phyloP scores from a whole-genome alignment of 2,888 invertebrate genomes.

The Muschampia plurimacula region DNA sequence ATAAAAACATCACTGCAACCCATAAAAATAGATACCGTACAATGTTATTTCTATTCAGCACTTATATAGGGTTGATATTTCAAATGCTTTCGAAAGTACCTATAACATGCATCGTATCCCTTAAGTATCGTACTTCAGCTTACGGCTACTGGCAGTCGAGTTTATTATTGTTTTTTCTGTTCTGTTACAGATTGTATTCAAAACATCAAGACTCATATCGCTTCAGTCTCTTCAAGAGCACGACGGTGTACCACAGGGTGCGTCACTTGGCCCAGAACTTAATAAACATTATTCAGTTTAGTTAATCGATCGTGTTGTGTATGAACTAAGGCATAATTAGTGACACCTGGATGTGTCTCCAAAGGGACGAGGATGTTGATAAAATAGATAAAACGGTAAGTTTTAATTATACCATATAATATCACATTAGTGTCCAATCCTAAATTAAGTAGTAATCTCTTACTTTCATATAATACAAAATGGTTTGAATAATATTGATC shows the following conservation, averaged over 20 bases:
- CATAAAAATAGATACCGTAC: neutral
- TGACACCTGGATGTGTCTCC: slow-evolving; percentile 81
- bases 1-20: slow-evolving; percentile 11
- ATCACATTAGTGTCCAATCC: too few relatives aligned
- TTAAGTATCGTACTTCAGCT: slow-evolving; percentile 55
- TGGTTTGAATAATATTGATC: too few relatives aligned
- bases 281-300: slow-evolving; percentile 47
- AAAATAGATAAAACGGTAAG: slow-evolving; percentile 77
- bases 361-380: slow-evolving; percentile 73
- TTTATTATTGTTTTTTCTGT: slow-evolving; percentile 82
- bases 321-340: slow-evolving; percentile 55
- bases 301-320: slow-evolving; percentile 49
- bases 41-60: slow-evolving; percentile 32
- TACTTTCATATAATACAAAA: neutral
- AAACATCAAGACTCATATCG: slow-evolving; percentile 70
- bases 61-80: slow-evolving; percentile 29
- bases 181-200: slow-evolving; percentile 84
- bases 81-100: slow-evolving; percentile 55
- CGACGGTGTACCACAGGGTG: slow-evolving; percentile 71
- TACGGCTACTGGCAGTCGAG: slow-evolving; percentile 58
- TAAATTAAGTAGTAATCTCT: too few relatives aligned
- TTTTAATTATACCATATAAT: neutral
- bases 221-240: slow-evolving; percentile 68
- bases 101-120: slow-evolving; percentile 48
- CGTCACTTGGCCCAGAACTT: slow-evolving; percentile 52